Evolutionary conservation across 2,888 invertebrate genomes (phyloP).

Genomic region (Cephus sareptanus): DNA sequence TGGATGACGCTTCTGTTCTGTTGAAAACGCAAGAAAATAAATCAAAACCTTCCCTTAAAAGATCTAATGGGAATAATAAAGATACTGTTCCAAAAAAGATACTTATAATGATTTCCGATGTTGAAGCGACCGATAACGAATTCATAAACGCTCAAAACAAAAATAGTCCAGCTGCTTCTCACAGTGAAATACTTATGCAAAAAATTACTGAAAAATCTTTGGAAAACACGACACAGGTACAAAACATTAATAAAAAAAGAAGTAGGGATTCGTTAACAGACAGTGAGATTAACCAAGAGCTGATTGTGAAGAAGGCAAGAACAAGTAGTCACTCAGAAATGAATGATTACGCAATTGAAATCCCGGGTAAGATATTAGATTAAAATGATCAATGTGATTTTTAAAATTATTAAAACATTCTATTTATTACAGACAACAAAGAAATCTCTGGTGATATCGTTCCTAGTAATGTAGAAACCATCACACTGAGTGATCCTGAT

Average conservation of each 20-base stretch:
- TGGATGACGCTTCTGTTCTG: not conserved
- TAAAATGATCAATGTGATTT: not conserved
- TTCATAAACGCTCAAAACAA: not conserved
- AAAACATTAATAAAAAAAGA: not conserved
- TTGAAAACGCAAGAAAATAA: not conserved
- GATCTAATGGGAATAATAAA: not conserved
- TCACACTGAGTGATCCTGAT: not conserved
- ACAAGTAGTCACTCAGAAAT: not conserved
- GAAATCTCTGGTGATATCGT: not conserved
- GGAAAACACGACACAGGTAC: not conserved
- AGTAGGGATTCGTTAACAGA: not conserved
- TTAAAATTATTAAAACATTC: not conserved
- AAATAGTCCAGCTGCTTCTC: not conserved
- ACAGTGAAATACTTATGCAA: not conserved
- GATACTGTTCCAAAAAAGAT: not conserved
- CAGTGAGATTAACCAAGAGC: not conserved
- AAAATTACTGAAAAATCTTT: not conserved
- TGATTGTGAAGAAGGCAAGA: not conserved
- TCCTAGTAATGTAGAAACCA: not conserved
- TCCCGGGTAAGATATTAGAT: not conserved
- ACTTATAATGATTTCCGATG: not conserved
- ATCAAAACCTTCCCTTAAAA: not conserved
- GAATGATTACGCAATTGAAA: not conserved
- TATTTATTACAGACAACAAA: not conserved
- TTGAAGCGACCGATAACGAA: slow-evolving; percentile 28